A percentile compares a stretch with the other conserved stretches of the same genome.
These are phyloP conservation scores for Prosopocoilus inquinatus DNA, from an alignment of 2,888 invertebrate genomes.

Conservation along the genomic window DNA sequence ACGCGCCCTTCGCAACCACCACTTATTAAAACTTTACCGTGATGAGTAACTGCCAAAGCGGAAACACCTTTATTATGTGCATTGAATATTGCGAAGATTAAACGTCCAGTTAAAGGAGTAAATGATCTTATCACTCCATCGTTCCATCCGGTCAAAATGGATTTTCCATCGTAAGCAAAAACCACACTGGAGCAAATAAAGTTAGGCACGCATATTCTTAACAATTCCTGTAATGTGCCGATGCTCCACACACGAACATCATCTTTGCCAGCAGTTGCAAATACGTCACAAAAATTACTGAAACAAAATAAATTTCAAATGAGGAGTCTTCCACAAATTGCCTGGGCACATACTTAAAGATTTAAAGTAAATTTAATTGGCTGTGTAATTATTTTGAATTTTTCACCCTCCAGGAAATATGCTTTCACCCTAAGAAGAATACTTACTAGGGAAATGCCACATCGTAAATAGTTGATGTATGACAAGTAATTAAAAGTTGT, in stretches of 20 bases:
- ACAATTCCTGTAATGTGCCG: slow-evolving; percentile 71
- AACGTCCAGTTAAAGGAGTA: slow-evolving; percentile 76
- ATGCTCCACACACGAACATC: slow-evolving; percentile 86
- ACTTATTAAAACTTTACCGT: slow-evolving; percentile 72
- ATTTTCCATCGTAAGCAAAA: slow-evolving; percentile 77
- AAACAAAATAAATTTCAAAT: not conserved
- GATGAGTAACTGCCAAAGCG: slow-evolving; percentile 71
- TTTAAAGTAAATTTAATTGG: not conserved
- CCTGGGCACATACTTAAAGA: too few relatives aligned
- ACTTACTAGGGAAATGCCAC: slow-evolving; percentile 80
- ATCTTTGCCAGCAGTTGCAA: slow-evolving; percentile 83
- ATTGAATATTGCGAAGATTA: slow-evolving; percentile 80
- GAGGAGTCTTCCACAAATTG: too few relatives aligned
- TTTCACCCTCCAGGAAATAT: too few relatives aligned
- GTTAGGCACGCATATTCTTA: slow-evolving; percentile 83
- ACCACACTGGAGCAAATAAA: slow-evolving; percentile 78
- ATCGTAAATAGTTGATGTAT: slow-evolving; percentile 75
- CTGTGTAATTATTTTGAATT: too few relatives aligned
- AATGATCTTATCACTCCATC: slow-evolving; percentile 81
- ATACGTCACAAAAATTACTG: slow-evolving; percentile 78
- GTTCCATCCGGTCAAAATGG: slow-evolving; percentile 81
- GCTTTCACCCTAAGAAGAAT: too few relatives aligned
- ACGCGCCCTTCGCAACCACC: slow-evolving; percentile 94
- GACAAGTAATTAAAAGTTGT: slow-evolving; percentile 77
- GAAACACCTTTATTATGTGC: slow-evolving; percentile 87